A percentile compares a stretch with the other conserved stretches of the same genome.
Evolutionary conservation across 2,797 vertebrate species (phyloP).

Genomic region (Enteromius trimaculatus): DNA sequence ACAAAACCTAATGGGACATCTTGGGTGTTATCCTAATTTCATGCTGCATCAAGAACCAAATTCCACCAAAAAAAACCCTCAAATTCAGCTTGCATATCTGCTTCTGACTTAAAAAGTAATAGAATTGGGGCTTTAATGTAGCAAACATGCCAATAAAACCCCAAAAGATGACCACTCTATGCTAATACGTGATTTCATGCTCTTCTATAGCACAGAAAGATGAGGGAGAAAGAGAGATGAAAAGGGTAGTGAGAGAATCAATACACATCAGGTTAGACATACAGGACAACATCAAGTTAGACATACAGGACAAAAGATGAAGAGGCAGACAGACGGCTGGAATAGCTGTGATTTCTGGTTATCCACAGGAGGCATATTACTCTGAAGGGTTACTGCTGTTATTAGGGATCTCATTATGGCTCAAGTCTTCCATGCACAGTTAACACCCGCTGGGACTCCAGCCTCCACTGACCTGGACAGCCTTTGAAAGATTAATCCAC

Average conservation of each 20-base stretch:
- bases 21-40: not conserved
- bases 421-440: conserved; percentile 61
- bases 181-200: not conserved
- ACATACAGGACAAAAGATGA: conserved; percentile 5
- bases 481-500: conserved; percentile 62
- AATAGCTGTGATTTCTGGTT: conserved; percentile 10
- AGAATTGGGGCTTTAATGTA: not conserved
- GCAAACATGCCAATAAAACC: not conserved
- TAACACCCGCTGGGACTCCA: conserved; percentile 51
- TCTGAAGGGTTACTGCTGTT: conserved; percentile 64
- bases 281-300: not conserved
- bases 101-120: not conserved
- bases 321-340: conserved; percentile 14
- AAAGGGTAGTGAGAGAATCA: not conserved
- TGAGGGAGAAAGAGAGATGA: not conserved
- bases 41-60: not conserved
- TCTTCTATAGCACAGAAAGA: not conserved
- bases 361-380: conserved; percentile 39
- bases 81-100: not conserved
- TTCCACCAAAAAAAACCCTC: not conserved
- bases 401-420: conserved; percentile 68
- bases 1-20: conserved; percentile 1
- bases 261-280: not conserved
- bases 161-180: not conserved
- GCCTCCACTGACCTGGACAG: conserved; percentile 58